A percentile compares a stretch with the other conserved stretches of the same genome.
phyloP scores from a whole-genome alignment of 2,797 vertebrate genomes.

The Notamacropus eugenii region DNA sequence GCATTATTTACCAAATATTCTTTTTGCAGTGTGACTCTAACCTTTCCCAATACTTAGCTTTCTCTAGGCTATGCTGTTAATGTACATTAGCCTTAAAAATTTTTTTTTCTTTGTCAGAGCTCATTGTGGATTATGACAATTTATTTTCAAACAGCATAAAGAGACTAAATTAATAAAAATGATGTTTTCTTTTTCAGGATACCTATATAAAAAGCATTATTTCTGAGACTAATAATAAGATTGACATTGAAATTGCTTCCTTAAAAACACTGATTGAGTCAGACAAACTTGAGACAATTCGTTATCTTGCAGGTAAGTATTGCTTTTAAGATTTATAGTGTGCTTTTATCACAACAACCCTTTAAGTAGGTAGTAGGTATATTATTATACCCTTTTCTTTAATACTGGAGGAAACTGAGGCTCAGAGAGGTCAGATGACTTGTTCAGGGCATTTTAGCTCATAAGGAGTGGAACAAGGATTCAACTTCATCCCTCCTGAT shows the following conservation, averaged over 20 bases:
- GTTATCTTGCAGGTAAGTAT: constrained; percentile 93
- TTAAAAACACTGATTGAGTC: constrained; percentile 97
- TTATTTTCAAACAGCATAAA: constrained; percentile 33
- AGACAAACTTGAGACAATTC: constrained; percentile 94
- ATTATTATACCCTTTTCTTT: too few relatives aligned
- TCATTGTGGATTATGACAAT: constrained; percentile 32
- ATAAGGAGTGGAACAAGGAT: background rate
- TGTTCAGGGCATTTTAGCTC: background rate
- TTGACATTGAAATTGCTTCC: constrained; percentile 96
- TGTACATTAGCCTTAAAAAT: background rate
- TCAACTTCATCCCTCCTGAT: background rate
- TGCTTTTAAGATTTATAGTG: background rate
- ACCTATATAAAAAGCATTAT: constrained; percentile 89
- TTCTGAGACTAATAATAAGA: constrained; percentile 95
- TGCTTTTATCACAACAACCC: too few relatives aligned
- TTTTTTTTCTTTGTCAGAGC: background rate
- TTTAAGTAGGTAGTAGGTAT: too few relatives aligned
- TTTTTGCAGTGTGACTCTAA: background rate
- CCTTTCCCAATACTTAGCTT: background rate
- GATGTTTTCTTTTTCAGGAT: constrained; percentile 86
- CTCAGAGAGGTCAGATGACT: background rate
- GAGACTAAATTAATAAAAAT: background rate
- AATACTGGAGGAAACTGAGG: too few relatives aligned
- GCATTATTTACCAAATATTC: too few relatives aligned
- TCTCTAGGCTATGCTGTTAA: constrained; percentile 6